These are phyloP conservation scores for Acrocera orbiculus DNA, from an alignment of 2,888 invertebrate genomes.

Conservation along the genomic window DNA sequence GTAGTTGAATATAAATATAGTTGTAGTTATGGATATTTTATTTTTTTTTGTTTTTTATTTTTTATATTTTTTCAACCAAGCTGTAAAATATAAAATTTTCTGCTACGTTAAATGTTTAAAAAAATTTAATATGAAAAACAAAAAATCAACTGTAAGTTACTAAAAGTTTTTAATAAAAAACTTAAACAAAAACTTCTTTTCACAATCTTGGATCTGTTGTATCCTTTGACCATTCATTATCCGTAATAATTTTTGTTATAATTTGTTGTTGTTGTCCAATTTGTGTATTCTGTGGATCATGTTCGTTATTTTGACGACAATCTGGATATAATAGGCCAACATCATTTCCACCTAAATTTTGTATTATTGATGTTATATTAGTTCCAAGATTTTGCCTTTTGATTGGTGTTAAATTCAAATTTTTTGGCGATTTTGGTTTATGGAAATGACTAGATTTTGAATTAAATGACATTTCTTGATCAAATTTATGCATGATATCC, in stretches of 20 bases:
- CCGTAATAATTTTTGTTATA: slow-evolving; percentile 11
- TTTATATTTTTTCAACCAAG: too few species aligned
- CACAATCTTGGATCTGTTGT: slow-evolving; percentile 25
- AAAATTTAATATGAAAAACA: too few species aligned
- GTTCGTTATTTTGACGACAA: slow-evolving; percentile 9
- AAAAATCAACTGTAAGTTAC: too few species aligned
- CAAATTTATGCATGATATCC: slow-evolving; percentile 14
- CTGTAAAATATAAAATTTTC: too few species aligned
- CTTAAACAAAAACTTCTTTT: slow-evolving; percentile 30
- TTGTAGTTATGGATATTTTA: too few species aligned
- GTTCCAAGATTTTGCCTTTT: slow-evolving; percentile 28
- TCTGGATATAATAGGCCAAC: slow-evolving; percentile 29
- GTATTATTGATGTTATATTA: slow-evolving; percentile 33
- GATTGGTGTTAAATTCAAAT: slow-evolving; percentile 23
- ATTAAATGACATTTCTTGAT: slow-evolving; percentile 15
- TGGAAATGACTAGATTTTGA: slow-evolving; percentile 11
- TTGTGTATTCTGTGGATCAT: slow-evolving; percentile 13
- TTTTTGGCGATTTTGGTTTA: slow-evolving; percentile 16
- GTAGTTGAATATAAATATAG: too few species aligned
- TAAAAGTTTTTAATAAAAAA: background rate
- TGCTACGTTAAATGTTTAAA: too few species aligned
- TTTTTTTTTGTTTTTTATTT: too few species aligned
- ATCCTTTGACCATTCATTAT: slow-evolving; percentile 27
- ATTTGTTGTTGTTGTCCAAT: slow-evolving; percentile 10
- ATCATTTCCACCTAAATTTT: slow-evolving; percentile 32